Conservation (phyloP, 53 echinoderm and acorn worm species). For the Astropecten irregularis region DNA sequence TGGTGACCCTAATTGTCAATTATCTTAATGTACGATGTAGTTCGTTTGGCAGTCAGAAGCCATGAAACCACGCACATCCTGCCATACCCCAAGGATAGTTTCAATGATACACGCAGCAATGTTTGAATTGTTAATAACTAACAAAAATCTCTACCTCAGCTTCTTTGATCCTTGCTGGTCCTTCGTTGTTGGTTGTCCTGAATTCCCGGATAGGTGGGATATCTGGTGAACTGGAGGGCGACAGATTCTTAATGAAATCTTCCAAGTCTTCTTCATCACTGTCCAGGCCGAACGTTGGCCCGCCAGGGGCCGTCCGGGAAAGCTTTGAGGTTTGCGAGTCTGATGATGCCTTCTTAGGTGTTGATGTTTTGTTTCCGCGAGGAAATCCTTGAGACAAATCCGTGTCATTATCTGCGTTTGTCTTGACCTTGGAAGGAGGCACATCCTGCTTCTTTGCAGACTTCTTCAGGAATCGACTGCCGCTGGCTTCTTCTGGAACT, state of each 20-base stretch:
- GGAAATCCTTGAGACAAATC: neutral
- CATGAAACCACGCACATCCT: no score
- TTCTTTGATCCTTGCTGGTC: neutral
- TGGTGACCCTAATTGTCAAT: no score
- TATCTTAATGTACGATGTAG: no score
- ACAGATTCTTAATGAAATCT: slow-evolving; percentile 66
- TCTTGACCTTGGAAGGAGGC: neutral
- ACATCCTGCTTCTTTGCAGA: neutral
- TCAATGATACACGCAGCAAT: no score
- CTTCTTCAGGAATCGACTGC: slow-evolving; percentile 31
- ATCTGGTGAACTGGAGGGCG: slow-evolving; percentile 63
- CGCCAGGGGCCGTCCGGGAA: slow-evolving; percentile 8
- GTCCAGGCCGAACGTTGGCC: slow-evolving; percentile 40
- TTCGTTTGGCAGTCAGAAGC: no score
- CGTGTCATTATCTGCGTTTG: neutral
- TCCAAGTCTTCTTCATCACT: slow-evolving; percentile 71
- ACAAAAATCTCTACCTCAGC: no score
- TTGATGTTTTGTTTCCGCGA: slow-evolving; percentile 41
- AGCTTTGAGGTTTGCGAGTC: neutral
- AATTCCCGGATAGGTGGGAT: slow-evolving; percentile 58
- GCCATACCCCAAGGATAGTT: no score
- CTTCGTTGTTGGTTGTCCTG: neutral
- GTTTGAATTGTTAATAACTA: no score
- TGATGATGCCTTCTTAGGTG: slow-evolving; percentile 47
- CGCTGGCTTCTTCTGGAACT: neutral